Evolutionary conservation across 2,797 vertebrate species (phyloP).

Genomic region (Melanotaenia parkinsoni): DNA sequence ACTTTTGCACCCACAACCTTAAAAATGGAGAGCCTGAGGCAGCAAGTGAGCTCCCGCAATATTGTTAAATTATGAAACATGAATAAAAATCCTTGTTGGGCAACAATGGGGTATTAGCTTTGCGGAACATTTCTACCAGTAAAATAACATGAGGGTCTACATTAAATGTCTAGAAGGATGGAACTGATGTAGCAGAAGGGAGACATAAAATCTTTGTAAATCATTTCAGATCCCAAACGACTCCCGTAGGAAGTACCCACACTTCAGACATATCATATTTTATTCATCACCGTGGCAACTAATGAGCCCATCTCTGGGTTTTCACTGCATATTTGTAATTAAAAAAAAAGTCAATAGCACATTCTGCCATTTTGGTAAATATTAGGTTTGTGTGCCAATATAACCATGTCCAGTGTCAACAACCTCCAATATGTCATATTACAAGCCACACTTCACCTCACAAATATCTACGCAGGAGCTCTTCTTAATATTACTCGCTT

Average conservation of each 20-base stretch:
- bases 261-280: slow-evolving; percentile 79
- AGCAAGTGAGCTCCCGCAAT: slow-evolving; percentile 9
- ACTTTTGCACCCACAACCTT: slow-evolving; percentile 10
- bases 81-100: slow-evolving; percentile 23
- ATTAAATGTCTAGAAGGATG: slow-evolving; percentile 16
- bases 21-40: slow-evolving; percentile 29
- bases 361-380: not conserved
- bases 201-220: slow-evolving; percentile 63
- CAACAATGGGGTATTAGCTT: slow-evolving; percentile 20
- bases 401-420: slow-evolving; percentile 7
- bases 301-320: slow-evolving; percentile 68
- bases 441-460: slow-evolving; percentile 5
- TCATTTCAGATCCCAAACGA: slow-evolving; percentile 62
- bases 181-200: slow-evolving; percentile 17
- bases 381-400: not conserved
- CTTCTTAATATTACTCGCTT: slow-evolving; percentile 29
- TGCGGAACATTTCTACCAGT: slow-evolving; percentile 1
- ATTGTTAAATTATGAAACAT: slow-evolving; percentile 47
- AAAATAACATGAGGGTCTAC: slow-evolving; percentile 19
- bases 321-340: slow-evolving; percentile 33
- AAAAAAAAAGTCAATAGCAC: slow-evolving; percentile 18
- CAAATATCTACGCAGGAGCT: not conserved
- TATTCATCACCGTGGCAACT: slow-evolving; percentile 76
- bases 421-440: slow-evolving; percentile 12
- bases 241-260: slow-evolving; percentile 58